Conservation (phyloP, 2,113 vertebrate species). For the Callospermophilus lateralis region DNA sequence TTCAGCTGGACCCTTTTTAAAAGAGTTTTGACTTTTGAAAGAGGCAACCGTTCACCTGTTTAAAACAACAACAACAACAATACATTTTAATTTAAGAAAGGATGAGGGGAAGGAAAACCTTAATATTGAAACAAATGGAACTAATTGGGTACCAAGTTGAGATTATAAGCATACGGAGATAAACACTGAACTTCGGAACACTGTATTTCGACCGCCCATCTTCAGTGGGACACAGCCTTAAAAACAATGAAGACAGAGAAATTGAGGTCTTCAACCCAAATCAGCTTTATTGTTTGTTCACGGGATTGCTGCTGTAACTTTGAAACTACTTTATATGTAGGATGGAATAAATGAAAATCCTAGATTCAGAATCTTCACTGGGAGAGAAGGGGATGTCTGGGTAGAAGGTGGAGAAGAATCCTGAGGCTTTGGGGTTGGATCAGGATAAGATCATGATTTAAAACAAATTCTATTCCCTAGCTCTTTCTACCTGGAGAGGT, state of each 20-base stretch:
- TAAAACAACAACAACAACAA: conserved; percentile 16
- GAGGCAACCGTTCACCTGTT: not conserved
- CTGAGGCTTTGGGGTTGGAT: not conserved
- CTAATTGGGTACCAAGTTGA: not conserved
- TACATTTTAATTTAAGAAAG: conserved; percentile 6
- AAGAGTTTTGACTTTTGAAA: not conserved
- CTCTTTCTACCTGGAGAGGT: not conserved
- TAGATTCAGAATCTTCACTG: not conserved
- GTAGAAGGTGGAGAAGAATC: not conserved
- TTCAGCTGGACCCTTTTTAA: not conserved
- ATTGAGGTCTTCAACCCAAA: not conserved
- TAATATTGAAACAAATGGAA: not conserved
- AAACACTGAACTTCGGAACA: not conserved
- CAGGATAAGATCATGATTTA: not conserved
- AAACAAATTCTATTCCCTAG: not conserved
- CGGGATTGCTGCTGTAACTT: not conserved
- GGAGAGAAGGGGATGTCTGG: not conserved
- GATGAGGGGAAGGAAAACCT: not conserved
- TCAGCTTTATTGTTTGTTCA: not conserved
- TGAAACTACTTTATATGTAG: not conserved
- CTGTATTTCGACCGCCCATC: not conserved
- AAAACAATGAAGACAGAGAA: not conserved
- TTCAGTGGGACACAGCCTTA: not conserved
- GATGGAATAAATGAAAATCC: not conserved
- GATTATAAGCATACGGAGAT: not conserved